Evolutionary conservation across 2,797 vertebrate species (phyloP).

Genomic region (Tolypeutes matacus): DNA sequence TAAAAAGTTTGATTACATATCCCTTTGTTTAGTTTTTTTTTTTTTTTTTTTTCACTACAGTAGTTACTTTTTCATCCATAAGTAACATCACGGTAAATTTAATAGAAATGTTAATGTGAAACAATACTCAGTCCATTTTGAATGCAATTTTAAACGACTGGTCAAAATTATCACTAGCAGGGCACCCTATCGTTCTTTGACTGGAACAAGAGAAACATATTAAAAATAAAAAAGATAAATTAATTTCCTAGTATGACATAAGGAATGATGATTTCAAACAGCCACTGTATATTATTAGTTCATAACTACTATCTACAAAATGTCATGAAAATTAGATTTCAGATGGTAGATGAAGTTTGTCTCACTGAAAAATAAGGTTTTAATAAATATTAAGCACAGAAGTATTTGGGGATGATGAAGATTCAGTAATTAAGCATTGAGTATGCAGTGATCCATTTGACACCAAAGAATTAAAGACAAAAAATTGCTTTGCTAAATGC

Average conservation of each 20-base stretch:
- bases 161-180: constrained; percentile 87
- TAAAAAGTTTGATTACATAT: constrained; percentile 60
- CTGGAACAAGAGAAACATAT: constrained; percentile 88
- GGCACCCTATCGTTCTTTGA: constrained; percentile 84
- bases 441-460: constrained; percentile 72
- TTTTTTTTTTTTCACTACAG: background rate
- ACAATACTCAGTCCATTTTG: constrained; percentile 61
- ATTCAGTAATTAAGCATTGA: constrained; percentile 79
- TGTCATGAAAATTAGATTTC: constrained; percentile 87
- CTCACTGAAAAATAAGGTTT: constrained; percentile 81
- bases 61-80: constrained; percentile 72
- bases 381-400: constrained; percentile 82
- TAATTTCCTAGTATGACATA: constrained; percentile 78
- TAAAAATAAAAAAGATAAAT: constrained; percentile 89
- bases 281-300: constrained; percentile 81
- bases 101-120: constrained; percentile 76
- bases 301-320: constrained; percentile 87
- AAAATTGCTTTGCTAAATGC: constrained; percentile 71
- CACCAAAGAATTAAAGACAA: constrained; percentile 78
- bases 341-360: constrained; percentile 84
- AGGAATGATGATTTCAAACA: constrained; percentile 78
- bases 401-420: constrained; percentile 77
- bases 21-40: constrained; percentile 45
- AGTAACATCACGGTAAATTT: constrained; percentile 73
- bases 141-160: constrained; percentile 85